phyloP scores from a whole-genome alignment of 1,140 invertebrate species.

The Drosophila parvula region DNA sequence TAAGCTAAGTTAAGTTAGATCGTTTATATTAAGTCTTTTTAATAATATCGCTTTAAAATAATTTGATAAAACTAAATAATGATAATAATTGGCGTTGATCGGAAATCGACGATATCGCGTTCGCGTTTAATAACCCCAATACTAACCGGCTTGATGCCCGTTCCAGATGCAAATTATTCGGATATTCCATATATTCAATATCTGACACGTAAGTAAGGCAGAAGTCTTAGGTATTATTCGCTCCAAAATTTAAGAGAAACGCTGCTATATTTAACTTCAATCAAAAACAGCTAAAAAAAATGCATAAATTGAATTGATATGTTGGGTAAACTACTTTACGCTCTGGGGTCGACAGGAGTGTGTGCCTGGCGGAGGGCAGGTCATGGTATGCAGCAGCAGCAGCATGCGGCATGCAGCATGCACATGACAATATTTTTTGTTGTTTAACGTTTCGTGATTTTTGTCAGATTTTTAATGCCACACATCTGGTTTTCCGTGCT shows the following conservation, averaged over 20 bases:
- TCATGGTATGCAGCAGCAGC: constrained; percentile 15
- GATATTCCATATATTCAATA: constrained; percentile 88
- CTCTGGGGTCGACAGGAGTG: constrained; percentile 27
- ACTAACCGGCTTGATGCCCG: constrained; percentile 65
- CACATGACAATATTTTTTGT: constrained; percentile 81
- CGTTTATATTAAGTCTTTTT: background rate
- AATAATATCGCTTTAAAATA: background rate
- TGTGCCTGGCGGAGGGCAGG: constrained; percentile 18
- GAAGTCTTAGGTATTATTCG: constrained; percentile 15
- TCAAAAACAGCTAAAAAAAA: constrained; percentile 34
- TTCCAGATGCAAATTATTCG: constrained; percentile 88
- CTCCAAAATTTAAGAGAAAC: constrained; percentile 14
- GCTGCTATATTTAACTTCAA: constrained; percentile 63
- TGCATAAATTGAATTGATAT: constrained; percentile 78
- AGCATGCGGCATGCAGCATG: constrained; percentile 43
- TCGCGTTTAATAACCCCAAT: constrained; percentile 18
- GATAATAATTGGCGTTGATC: constrained; percentile 38
- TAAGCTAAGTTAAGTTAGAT: background rate
- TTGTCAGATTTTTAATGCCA: constrained; percentile 80
- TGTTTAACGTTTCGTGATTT: constrained; percentile 82
- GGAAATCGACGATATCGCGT: constrained; percentile 26
- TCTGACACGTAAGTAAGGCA: constrained; percentile 87
- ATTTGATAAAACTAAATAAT: constrained; percentile 4
- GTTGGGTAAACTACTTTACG: constrained; percentile 75
- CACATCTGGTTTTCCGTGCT: constrained; percentile 42